Evolutionary conservation across 2,888 invertebrate genomes (phyloP), one percentile per base, ranked within the genome.

Genomic region (Opisthograptis luteolata): DNA sequence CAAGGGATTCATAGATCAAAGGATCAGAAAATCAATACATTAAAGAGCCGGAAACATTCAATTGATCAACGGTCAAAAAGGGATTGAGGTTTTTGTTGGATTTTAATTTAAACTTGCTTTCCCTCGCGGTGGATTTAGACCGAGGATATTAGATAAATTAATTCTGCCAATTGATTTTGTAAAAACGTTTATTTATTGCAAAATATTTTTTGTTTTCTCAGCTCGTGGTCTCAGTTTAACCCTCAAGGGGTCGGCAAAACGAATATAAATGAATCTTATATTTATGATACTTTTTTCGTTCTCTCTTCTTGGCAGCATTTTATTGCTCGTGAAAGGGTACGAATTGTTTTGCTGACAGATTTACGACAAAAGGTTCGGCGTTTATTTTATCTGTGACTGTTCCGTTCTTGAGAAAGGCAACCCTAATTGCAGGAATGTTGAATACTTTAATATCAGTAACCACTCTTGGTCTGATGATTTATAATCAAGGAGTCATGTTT

Each of bases 191-290:
- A 32, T 35, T 13, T 25, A 32, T 12, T n/a, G 25, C 36, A 36
- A 9, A 41, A 51, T 36, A 46, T 37, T 45, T 25, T n/a, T 42
- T 45, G 35, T 39, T 76, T 73, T 70, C 68, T 65, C 64, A 70
- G 68, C 64, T 73, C 58, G 78, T 67, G 78, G 80, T 81, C 75
- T 74, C 74, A 70, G 72, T 68, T 66, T 69, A 63, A 71, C 74
- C 74, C 78, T 79, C 76, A 77, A 84, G 79, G 77, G 84, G 82
- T 79, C 78, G 79, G 68, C 74, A 81, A 79, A 85, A 84, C 81
- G 87, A 88, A 90, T 87, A 88, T 86, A 89, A 89, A 89, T 89
- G 88, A 88, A 87, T 88, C 84, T 89, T 87, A 86, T 88, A 89
- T 89, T 88, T 88, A 87, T 88, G 84, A 87, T 87, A 83, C 87